phyloP scores from a whole-genome alignment of 2,113 vertebrate genomes.

The Shinisaurus crocodilurus region DNA sequence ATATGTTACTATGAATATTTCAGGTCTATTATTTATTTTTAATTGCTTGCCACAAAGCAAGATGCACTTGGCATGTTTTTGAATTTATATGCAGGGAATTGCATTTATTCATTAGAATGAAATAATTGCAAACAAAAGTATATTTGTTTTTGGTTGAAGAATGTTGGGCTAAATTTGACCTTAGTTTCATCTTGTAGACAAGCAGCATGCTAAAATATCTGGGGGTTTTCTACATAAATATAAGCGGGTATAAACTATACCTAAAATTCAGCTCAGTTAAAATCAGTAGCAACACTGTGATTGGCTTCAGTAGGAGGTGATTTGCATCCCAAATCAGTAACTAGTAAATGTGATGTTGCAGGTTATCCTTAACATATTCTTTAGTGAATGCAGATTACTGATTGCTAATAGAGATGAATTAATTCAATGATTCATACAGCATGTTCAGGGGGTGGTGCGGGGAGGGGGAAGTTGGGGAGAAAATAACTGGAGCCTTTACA shows the following conservation, averaged over 20 bases:
- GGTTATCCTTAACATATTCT: conserved; percentile 41
- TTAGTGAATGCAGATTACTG: conserved; percentile 43
- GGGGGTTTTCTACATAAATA: conserved; percentile 37
- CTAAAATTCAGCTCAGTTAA: neutral
- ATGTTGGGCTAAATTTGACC: conserved; percentile 50
- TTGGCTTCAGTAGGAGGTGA: neutral
- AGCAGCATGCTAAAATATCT: conserved; percentile 56
- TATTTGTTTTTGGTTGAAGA: conserved; percentile 50
- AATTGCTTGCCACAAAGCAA: conserved; percentile 25
- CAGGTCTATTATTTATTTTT: conserved; percentile 22
- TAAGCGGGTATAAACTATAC: conserved; percentile 42
- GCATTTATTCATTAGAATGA: conserved; percentile 50
- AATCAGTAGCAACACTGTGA: neutral
- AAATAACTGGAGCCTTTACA: conserved; percentile 53
- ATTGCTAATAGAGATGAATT: conserved; percentile 44
- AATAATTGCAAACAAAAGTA: conserved; percentile 38
- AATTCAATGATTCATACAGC: conserved; percentile 36
- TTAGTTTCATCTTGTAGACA: conserved; percentile 42
- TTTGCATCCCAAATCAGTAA: conserved; percentile 36
- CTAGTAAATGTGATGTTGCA: conserved; percentile 54
- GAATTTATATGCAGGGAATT: conserved; percentile 32
- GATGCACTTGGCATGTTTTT: conserved; percentile 36
- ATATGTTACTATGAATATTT: conserved; percentile 44
- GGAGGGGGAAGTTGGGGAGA: neutral
- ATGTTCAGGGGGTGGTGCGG: neutral